These are phyloP conservation scores for Heliornis fulica DNA, from an alignment of 2,113 vertebrate genomes.

Conservation along the genomic window DNA sequence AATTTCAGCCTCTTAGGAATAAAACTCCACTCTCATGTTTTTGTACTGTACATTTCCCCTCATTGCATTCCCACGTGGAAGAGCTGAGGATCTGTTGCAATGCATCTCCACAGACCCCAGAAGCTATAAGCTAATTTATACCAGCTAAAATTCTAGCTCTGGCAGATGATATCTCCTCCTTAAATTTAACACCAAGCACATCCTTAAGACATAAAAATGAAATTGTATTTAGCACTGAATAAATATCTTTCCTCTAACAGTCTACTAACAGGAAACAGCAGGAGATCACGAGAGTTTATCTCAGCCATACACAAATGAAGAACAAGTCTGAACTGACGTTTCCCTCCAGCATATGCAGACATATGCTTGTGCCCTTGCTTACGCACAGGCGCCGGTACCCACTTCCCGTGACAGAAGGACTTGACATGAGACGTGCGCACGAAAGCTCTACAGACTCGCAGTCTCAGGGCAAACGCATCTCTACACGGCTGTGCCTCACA, in stretches of 20 bases:
- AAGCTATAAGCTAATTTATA: neutral
- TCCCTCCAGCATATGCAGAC: neutral
- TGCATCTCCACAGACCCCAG: neutral
- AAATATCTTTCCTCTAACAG: neutral
- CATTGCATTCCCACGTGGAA: neutral
- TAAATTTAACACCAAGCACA: neutral
- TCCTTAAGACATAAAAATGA: neutral
- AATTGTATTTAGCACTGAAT: neutral
- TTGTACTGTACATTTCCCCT: neutral
- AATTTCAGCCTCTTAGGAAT: neutral
- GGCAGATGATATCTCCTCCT: neutral
- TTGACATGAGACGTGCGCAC: neutral
- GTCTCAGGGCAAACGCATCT: neutral
- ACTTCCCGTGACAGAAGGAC: neutral
- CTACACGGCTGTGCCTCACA: neutral
- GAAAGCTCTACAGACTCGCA: neutral
- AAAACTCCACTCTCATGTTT: neutral
- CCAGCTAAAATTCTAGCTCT: neutral
- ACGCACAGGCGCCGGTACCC: neutral
- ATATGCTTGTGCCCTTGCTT: no score
- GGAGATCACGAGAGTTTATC: neutral
- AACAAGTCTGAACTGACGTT: neutral
- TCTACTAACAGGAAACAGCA: neutral
- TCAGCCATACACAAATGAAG: neutral
- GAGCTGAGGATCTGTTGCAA: neutral